phyloP scores from a whole-genome alignment of 53 echinoderm and acorn worm genomes.

The Paelopatides confundens region DNA sequence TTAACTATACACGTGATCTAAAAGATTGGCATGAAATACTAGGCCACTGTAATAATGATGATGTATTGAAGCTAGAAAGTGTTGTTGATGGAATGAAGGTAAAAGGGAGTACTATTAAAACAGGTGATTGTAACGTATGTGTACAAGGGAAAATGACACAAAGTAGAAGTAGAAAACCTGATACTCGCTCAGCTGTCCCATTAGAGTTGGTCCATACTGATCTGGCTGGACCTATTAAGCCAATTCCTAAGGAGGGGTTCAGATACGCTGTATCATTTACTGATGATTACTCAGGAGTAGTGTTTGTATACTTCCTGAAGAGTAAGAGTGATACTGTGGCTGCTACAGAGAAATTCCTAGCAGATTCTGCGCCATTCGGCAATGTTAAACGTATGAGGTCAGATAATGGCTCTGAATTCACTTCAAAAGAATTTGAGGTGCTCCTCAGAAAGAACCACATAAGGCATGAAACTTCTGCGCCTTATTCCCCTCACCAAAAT shows the following conservation, averaged over 20 bases:
- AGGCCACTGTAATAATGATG: not conserved
- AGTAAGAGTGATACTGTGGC: conserved; percentile 24
- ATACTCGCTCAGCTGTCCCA: not conserved
- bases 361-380: conserved; percentile 41
- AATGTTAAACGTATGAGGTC: conserved; percentile 26
- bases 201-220: conserved; percentile 8
- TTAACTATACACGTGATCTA: not conserved
- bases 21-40: not conserved
- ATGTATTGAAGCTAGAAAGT: conserved; percentile 18
- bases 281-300: not conserved
- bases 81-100: conserved; percentile 6
- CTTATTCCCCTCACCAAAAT: conserved; percentile 42
- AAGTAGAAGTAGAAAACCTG: conserved; percentile 8
- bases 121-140: not conserved
- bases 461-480: conserved; percentile 22
- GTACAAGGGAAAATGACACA: not conserved
- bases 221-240: not conserved
- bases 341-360: conserved; percentile 20
- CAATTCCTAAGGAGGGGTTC: not conserved
- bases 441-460: conserved; percentile 11
- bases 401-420: conserved; percentile 37
- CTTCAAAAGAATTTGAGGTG: not conserved
- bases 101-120: not conserved
- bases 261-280: conserved; percentile 18
- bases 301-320: conserved; percentile 29